phyloP scores from a whole-genome alignment of 2,113 vertebrate species.

The Siniperca knerii region DNA sequence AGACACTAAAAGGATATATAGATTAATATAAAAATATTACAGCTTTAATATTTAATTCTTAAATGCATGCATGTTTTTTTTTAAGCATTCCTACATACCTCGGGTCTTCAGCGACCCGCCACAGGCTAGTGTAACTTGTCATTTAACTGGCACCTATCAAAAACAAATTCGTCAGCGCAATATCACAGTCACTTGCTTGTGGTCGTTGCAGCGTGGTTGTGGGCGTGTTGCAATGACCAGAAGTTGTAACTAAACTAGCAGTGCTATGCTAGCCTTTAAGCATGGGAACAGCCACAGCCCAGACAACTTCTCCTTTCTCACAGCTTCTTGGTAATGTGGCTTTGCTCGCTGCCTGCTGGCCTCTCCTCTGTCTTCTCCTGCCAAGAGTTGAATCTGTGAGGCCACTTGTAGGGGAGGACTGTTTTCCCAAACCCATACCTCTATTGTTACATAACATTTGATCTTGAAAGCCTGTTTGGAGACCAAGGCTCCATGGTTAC shows the following conservation, averaged over 20 bases:
- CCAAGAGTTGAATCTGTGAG: slow-evolving; percentile 67
- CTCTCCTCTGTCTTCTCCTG: slow-evolving; percentile 48
- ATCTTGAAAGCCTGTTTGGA: slow-evolving; percentile 49
- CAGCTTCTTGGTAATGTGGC: slow-evolving; percentile 27
- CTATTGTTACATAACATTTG: slow-evolving; percentile 65
- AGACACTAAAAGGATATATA: neutral
- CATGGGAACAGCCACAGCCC: slow-evolving; percentile 35
- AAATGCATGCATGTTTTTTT: too few relatives aligned
- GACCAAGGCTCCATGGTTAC: slow-evolving; percentile 43
- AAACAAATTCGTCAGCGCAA: neutral
- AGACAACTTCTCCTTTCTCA: slow-evolving; percentile 30
- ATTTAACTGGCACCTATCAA: neutral
- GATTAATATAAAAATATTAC: neutral
- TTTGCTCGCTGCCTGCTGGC: slow-evolving; percentile 50
- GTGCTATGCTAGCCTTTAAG: neutral
- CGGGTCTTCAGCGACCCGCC: too few relatives aligned
- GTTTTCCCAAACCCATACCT: slow-evolving; percentile 61
- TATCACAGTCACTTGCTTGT: neutral
- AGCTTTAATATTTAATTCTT: too few relatives aligned
- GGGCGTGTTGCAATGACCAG: neutral
- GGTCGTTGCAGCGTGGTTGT: neutral
- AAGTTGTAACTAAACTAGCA: neutral
- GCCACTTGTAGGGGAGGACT: slow-evolving; percentile 57
- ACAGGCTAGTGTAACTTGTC: too few relatives aligned
- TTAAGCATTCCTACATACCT: too few relatives aligned